Conservation (phyloP, 2,113 vertebrate genomes). For the Aramus guarauna region DNA sequence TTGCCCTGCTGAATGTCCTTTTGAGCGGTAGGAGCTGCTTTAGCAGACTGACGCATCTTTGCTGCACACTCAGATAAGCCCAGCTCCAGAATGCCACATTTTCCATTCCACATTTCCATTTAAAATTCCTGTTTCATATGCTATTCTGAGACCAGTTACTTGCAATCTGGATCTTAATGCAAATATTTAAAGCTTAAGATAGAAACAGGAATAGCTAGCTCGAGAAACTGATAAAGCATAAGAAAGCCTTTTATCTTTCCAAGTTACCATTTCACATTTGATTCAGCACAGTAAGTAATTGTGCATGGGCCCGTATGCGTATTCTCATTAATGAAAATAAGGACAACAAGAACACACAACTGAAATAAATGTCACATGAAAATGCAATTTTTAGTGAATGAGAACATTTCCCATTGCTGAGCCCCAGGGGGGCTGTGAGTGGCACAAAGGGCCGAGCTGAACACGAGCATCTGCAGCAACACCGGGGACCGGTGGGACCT, state of each 20-base stretch:
- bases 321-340: neutral
- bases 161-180: neutral
- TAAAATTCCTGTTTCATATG: neutral
- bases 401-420: neutral
- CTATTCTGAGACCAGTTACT: neutral
- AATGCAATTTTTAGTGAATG: neutral
- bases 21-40: neutral
- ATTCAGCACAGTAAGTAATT: neutral
- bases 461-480: neutral
- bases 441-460: neutral
- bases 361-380: neutral
- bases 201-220: neutral
- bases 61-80: conserved; percentile 7
- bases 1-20: neutral
- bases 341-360: neutral
- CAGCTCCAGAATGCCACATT: neutral
- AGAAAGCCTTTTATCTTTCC: neutral
- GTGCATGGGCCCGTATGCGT: fast-evolving
- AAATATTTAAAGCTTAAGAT: conserved; percentile 15
- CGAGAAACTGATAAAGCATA: neutral
- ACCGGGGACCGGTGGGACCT: neutral
- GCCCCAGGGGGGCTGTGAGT: fast-evolving
- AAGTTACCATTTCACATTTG: neutral
- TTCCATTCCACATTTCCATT: neutral
- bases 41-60: neutral